Conservation (phyloP, 2,797 vertebrate species). For the Liparis tanakae region DNA sequence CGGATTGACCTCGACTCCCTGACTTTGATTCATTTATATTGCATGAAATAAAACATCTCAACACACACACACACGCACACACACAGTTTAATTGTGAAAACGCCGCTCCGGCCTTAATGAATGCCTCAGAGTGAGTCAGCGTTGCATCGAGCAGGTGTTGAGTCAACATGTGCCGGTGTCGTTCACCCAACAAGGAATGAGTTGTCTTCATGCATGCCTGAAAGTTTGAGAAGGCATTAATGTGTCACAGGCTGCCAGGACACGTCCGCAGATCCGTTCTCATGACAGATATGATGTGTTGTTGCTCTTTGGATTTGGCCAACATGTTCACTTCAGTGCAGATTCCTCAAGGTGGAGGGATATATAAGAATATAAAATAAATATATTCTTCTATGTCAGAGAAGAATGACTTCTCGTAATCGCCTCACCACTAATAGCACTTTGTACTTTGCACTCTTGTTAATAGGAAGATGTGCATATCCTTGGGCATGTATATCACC, state of each 20-base stretch:
- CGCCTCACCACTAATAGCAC: background rate
- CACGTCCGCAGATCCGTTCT: constrained; percentile 44
- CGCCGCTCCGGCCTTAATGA: background rate
- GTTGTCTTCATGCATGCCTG: constrained; percentile 60
- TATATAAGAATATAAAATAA: too few species aligned
- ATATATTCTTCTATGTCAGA: background rate
- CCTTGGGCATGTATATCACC: too few species aligned
- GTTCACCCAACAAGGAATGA: constrained; percentile 39
- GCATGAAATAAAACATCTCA: background rate
- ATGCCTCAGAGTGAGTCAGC: constrained; percentile 23
- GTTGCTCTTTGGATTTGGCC: constrained; percentile 12
- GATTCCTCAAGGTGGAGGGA: background rate
- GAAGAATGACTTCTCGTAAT: background rate
- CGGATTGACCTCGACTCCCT: background rate
- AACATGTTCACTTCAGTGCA: constrained; percentile 20
- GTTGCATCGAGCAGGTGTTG: constrained; percentile 42
- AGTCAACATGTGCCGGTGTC: constrained; percentile 43
- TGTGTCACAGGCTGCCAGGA: constrained; percentile 50
- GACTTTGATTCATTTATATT: background rate
- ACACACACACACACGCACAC: too few species aligned
- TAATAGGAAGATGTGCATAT: background rate
- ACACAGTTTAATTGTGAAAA: constrained; percentile 2
- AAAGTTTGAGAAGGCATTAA: constrained; percentile 48
- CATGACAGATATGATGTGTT: constrained; percentile 16
- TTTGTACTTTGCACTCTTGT: background rate